Evolutionary conservation across 2,113 vertebrate species (phyloP), one percentile per base, ranked within the genome.

Genomic region (Seriola dumerili): DNA sequence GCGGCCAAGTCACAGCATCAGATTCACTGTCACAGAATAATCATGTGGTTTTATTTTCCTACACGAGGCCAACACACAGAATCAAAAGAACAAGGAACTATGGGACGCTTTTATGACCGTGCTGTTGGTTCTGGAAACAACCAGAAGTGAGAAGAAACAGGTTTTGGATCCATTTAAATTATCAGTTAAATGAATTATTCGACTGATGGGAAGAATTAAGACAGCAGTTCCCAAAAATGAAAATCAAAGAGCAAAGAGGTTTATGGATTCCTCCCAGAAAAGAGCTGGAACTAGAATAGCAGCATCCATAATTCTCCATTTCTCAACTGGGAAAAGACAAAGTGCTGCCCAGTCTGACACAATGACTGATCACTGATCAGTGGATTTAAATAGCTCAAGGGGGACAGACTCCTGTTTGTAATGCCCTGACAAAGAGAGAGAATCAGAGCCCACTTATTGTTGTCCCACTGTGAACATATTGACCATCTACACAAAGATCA

Each of bases 391-490:
- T 80, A 89, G 81, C 76, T 83, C 78, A 59, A 69, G 71, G 72
- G 85, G 70, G 42, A 46, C 63, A 69, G 55, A 74, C 46, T 72
- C 23, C 21, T 19, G 67, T 50, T 69, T 29, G 32, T 62, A 81
- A 25, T 29, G 57, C 48, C 64, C 59, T 58, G 21, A 59, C 12
- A 72, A 21, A 84, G n/a, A 69, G 48, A 65, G 36, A 73, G 59
- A 77, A 83, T 64, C 80, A 80, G 44, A 82, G 57, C 32, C 46
- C 75, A 77, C 21, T 81, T 80, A 87, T 57, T 34, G 63, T 66
- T 88, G 29, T 72, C 84, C 85, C 64, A 16, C 75, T 88, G 83
- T 73, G 83, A 78, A 58, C 65, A 65, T 89, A 88, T 84, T 85
- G 84, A 90, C 62, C 78, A 36, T 55, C 72, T 54, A 64, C 65